Conservation (phyloP, 2,888 invertebrate genomes). For the Plagodis dolabraria region DNA sequence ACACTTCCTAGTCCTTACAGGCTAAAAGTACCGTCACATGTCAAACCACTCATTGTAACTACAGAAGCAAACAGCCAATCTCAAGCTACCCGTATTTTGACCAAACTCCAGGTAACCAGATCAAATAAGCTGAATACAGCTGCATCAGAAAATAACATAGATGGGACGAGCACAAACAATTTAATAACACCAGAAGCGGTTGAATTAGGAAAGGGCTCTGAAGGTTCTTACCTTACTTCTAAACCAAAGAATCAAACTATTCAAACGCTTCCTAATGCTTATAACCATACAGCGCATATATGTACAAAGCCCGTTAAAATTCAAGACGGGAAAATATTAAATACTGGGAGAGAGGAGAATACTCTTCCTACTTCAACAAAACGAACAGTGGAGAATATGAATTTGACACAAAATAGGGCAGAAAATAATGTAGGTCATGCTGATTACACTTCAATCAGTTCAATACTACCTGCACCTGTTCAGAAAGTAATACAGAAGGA, state of each 20-base stretch:
- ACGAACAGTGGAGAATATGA: no score
- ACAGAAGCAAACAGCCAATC: background rate
- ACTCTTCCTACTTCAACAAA: background rate
- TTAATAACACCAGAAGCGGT: constrained; percentile 1
- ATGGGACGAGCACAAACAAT: background rate
- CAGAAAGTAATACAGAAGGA: background rate
- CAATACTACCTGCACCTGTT: background rate
- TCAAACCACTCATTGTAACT: background rate
- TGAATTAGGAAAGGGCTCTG: background rate
- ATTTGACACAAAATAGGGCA: background rate
- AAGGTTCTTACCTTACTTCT: background rate
- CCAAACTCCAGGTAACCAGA: no score
- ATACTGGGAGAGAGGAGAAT: no score
- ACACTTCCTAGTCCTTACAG: background rate
- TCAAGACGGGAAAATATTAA: background rate
- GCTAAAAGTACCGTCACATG: background rate
- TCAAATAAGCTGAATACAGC: no score
- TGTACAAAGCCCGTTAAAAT: background rate
- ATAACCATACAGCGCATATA: background rate
- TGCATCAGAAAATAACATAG: no score
- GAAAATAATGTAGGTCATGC: background rate
- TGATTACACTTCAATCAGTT: background rate
- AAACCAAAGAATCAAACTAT: background rate
- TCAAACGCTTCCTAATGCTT: background rate
- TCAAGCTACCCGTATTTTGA: background rate